Percentiles rank a stretch among this genome's conserved stretches.
These are phyloP conservation scores for Clarias gariepinus DNA, from an alignment of 2,113 vertebrate genomes.

Conservation along the genomic window DNA sequence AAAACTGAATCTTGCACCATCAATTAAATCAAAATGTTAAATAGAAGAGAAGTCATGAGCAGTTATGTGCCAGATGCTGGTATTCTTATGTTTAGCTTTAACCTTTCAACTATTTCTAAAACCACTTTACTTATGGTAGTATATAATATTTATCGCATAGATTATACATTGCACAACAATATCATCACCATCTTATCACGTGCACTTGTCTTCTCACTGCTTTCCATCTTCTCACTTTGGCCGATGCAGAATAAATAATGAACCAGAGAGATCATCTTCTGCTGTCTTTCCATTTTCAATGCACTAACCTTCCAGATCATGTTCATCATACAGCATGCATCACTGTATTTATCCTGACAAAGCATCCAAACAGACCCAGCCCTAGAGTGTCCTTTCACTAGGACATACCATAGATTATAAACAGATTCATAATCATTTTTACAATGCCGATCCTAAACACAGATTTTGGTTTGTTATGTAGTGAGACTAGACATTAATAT, in stretches of 20 bases:
- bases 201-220: not conserved
- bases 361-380: not conserved
- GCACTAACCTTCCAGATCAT: conserved; percentile 58
- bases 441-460: not conserved
- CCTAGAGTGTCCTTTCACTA: not conserved
- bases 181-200: not conserved
- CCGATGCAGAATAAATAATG: conserved; percentile 34
- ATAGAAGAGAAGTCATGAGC: no score
- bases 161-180: not conserved
- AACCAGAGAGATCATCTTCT: conserved; percentile 42
- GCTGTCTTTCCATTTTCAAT: conserved; percentile 53
- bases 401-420: no score
- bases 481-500: not conserved
- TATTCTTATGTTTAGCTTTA: no score
- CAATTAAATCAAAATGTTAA: no score
- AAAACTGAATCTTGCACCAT: no score
- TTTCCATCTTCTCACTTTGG: conserved; percentile 8
- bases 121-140: no score
- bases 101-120: no score
- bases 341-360: not conserved
- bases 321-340: not conserved
- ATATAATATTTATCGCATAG: not conserved
- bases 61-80: no score
- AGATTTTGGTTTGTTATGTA: not conserved
- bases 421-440: not conserved